Evolutionary conservation across 2,888 invertebrate genomes (phyloP).

Genomic region (Plagiodera versicolora): DNA sequence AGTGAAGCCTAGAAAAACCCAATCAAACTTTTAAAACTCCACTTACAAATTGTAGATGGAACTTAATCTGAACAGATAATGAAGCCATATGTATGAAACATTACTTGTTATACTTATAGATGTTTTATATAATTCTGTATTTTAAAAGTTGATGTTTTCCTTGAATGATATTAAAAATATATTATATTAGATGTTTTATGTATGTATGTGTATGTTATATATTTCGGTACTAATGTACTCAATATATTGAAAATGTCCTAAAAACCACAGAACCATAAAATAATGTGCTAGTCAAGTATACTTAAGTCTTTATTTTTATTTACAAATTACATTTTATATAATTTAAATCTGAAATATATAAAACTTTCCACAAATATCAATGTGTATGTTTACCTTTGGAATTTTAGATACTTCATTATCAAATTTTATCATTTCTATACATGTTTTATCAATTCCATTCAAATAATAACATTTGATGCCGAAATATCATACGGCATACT

Average conservation of each 20-base stretch:
- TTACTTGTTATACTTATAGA: constrained; percentile 12
- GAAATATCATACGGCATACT: too few relatives aligned
- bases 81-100: too few relatives aligned
- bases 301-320: constrained; percentile 35
- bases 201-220: constrained; percentile 27
- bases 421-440: too few relatives aligned
- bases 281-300: constrained; percentile 42
- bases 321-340: constrained; percentile 36
- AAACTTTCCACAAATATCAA: constrained; percentile 28
- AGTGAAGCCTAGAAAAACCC: too few relatives aligned
- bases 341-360: constrained; percentile 22
- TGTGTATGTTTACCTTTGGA: constrained; percentile 14
- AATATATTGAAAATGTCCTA: constrained; percentile 2
- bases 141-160: constrained; percentile 30
- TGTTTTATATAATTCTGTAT: constrained; percentile 16
- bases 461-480: neutral
- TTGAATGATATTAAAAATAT: constrained; percentile 26
- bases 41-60: too few relatives aligned
- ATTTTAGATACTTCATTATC: neutral
- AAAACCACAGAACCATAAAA: constrained; percentile 17
- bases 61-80: too few relatives aligned
- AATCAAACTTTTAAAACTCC: too few relatives aligned
- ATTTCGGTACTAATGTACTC: constrained; percentile 28
- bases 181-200: constrained; percentile 23
- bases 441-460: too few relatives aligned